A percentile compares a stretch with the other conserved stretches of the same genome.
phyloP scores from a whole-genome alignment of 1,140 invertebrate genomes.

The Brachionus rotundiformis region DNA sequence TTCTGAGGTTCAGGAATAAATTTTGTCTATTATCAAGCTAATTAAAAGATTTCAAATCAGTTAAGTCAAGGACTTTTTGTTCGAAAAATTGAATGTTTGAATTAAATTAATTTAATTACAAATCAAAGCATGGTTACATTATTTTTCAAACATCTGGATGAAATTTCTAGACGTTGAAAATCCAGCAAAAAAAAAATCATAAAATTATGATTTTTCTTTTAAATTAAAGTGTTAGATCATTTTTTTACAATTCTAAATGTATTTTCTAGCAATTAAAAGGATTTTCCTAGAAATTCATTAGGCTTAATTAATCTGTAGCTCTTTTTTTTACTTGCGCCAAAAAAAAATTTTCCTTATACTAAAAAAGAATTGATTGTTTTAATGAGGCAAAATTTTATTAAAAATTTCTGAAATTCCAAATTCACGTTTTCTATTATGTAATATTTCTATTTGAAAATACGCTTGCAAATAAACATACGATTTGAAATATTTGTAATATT shows the following conservation, averaged over 20 bases:
- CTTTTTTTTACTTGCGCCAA: background rate
- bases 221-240: background rate
- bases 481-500: slow-evolving; percentile 6
- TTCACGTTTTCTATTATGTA: slow-evolving; percentile 31
- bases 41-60: background rate
- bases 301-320: background rate
- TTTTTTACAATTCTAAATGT: background rate
- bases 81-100: background rate
- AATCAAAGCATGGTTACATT: background rate
- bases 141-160: background rate
- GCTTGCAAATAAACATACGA: slow-evolving; percentile 18
- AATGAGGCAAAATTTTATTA: slow-evolving; percentile 2
- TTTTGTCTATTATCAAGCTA: too few relatives aligned
- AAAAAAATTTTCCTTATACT: background rate
- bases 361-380: background rate
- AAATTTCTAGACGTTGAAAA: slow-evolving; percentile 1
- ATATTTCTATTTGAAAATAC: slow-evolving; percentile 3
- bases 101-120: background rate
- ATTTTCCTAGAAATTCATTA: background rate
- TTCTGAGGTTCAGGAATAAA: too few relatives aligned
- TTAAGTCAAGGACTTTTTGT: background rate
- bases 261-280: background rate
- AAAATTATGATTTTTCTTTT: background rate
- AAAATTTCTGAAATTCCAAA: slow-evolving; percentile 9
- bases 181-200: background rate